Conservation (phyloP, 1,140 invertebrate genomes). For the Ostrea denselamellosa region DNA sequence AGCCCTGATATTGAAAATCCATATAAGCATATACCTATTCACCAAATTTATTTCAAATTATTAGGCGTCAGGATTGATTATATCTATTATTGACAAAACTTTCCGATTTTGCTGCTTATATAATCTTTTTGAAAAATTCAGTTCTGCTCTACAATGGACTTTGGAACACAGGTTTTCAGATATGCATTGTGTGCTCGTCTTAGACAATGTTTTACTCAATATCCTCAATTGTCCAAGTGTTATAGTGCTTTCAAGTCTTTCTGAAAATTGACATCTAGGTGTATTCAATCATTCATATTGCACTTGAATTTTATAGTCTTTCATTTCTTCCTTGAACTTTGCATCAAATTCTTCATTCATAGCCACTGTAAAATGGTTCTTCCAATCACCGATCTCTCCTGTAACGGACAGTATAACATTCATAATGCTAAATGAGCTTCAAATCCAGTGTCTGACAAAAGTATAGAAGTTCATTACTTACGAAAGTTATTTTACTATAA, state of each 20-base stretch:
- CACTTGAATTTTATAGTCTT: conserved; percentile 51
- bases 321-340: conserved; percentile 62
- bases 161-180: background rate
- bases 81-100: too few species aligned
- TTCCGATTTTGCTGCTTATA: background rate
- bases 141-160: conserved; percentile 29
- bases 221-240: too few species aligned
- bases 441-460: too few species aligned
- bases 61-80: too few species aligned
- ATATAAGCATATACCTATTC: too few species aligned
- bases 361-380: conserved; percentile 76
- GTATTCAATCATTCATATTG: conserved; percentile 40
- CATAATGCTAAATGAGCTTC: too few species aligned
- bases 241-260: too few species aligned
- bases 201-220: conserved; percentile 27
- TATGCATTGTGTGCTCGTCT: background rate
- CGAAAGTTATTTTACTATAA: too few species aligned
- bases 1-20: too few species aligned
- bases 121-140: background rate
- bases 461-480: too few species aligned
- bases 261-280: too few species aligned
- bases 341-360: conserved; percentile 74
- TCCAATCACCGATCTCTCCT: conserved; percentile 79
- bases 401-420: conserved; percentile 15
- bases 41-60: too few species aligned